Conservation (phyloP, 2,888 invertebrate genomes). For the Pyrgus malvae region DNA sequence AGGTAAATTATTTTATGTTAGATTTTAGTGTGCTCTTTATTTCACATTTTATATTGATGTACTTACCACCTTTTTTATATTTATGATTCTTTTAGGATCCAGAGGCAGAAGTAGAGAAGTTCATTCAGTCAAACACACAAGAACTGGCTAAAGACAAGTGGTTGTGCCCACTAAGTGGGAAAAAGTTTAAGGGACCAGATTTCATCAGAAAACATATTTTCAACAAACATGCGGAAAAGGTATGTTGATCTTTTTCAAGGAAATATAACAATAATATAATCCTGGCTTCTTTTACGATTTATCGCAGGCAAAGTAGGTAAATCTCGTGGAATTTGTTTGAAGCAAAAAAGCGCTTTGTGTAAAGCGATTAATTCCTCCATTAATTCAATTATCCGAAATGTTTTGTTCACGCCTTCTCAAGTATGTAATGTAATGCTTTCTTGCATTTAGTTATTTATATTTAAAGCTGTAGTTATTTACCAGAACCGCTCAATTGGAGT, state of each 20-base stretch:
- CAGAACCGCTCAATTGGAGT: too few species aligned
- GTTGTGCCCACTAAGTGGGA: conserved; percentile 98
- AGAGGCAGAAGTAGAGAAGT: conserved; percentile 93
- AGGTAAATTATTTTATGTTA: conserved; percentile 75
- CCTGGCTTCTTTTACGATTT: too few species aligned
- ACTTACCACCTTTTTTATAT: not conserved
- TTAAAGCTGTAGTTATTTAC: too few species aligned
- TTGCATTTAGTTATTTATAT: too few species aligned
- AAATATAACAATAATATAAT: not conserved
- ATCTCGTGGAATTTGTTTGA: too few species aligned
- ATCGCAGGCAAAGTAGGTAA: too few species aligned
- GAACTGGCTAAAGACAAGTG: conserved; percentile 99
- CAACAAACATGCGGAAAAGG: conserved; percentile 98
- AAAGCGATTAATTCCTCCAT: too few species aligned
- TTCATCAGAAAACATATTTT: conserved; percentile 99
- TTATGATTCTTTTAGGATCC: conserved; percentile 62
- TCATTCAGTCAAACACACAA: conserved; percentile 97
- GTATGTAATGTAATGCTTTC: too few species aligned
- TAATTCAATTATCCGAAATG: too few species aligned
- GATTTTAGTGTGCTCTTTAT: not conserved
- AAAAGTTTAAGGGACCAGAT: conserved; percentile 99
- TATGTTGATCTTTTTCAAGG: conserved; percentile 35
- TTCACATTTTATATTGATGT: not conserved
- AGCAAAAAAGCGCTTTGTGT: too few species aligned
- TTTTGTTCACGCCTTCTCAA: too few species aligned